Evolutionary conservation across 2,888 invertebrate species (phyloP).

Genomic region (Eulithis testata): DNA sequence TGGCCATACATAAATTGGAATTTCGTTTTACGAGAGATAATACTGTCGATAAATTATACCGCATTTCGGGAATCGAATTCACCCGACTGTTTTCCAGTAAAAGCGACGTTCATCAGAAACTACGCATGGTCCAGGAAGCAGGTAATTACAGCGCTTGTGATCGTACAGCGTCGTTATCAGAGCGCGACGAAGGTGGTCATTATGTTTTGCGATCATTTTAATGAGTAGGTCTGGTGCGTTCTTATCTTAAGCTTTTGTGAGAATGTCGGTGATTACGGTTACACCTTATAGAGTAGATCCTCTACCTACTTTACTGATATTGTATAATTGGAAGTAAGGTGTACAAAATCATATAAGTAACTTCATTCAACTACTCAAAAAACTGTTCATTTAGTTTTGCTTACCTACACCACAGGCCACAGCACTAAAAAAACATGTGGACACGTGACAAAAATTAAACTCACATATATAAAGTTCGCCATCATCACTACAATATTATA

Average conservation of each 20-base stretch:
- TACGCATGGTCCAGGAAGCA: constrained; percentile 57
- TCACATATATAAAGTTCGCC: no score
- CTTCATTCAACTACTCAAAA: no score
- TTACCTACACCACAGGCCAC: no score
- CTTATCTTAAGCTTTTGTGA: constrained; percentile 61
- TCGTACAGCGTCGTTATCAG: constrained; percentile 65
- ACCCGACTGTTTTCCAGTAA: constrained; percentile 52
- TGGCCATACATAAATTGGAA: constrained; percentile 75
- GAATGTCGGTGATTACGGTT: constrained; percentile 50
- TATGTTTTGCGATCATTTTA: constrained; percentile 65
- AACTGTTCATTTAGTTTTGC: no score
- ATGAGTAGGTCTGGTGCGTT: constrained; percentile 44
- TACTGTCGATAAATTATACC: constrained; percentile 72
- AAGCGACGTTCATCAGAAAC: constrained; percentile 47
- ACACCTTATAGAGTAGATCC: constrained; percentile 32
- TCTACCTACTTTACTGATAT: no score
- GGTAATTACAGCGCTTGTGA: constrained; percentile 58
- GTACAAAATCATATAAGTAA: no score
- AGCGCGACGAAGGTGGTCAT: constrained; percentile 65
- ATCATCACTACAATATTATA: constrained; percentile 40
- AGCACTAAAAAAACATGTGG: no score
- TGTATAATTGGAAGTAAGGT: no score
- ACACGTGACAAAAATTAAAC: no score
- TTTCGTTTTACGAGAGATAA: constrained; percentile 81
- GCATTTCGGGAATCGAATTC: constrained; percentile 69